phyloP scores from a whole-genome alignment of 2,797 vertebrate genomes.

The Sciurus vulgaris region DNA sequence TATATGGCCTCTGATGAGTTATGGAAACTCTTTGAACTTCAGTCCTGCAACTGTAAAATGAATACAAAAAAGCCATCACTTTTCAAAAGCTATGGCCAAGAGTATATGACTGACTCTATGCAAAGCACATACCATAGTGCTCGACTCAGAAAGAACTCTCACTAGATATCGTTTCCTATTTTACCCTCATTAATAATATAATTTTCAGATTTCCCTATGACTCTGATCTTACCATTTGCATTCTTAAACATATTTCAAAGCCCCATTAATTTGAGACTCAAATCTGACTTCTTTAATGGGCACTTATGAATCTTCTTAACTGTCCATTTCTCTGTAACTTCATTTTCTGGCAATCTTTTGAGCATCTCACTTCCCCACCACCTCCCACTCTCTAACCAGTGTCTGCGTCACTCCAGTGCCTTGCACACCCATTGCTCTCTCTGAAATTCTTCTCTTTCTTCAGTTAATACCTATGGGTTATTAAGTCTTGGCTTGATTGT shows the following conservation, averaged over 20 bases:
- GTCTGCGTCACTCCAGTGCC: neutral
- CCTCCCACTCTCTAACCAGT: neutral
- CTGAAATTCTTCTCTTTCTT: neutral
- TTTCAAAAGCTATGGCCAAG: neutral
- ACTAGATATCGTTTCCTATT: neutral
- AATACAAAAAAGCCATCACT: neutral
- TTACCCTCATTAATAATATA: neutral
- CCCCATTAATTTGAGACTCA: neutral
- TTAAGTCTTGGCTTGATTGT: neutral
- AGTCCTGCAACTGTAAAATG: neutral
- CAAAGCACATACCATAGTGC: neutral
- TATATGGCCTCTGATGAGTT: neutral
- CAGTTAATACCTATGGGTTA: neutral
- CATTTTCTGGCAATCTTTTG: neutral
- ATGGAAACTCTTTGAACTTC: neutral
- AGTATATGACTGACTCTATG: rapidly evolving
- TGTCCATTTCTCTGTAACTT: rapidly evolving
- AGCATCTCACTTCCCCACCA: no score
- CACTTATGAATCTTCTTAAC: neutral
- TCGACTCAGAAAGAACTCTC: neutral
- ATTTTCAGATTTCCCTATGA: neutral
- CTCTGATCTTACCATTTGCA: no score
- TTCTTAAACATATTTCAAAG: neutral
- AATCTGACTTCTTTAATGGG: neutral
- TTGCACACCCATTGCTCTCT: neutral